Conservation (phyloP, 2,888 invertebrate species). For the Andrena trimmerana region DNA sequence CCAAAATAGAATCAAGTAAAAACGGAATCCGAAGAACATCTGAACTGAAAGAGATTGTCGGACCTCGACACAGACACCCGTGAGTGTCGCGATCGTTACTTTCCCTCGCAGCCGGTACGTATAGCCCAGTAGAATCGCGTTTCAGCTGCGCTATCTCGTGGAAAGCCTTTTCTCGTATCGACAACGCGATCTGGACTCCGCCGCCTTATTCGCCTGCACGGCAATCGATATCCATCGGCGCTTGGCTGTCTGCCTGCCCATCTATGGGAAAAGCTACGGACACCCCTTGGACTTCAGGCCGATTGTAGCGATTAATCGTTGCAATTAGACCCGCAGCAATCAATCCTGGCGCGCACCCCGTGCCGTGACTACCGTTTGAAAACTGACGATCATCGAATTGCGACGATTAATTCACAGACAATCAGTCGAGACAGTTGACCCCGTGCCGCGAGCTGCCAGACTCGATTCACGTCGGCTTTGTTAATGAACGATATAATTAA, state of each 20-base stretch:
- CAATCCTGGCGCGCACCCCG: slow-evolving; percentile 13
- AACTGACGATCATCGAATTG: slow-evolving; percentile 40
- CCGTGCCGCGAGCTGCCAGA: background rate
- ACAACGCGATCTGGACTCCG: slow-evolving; percentile 6
- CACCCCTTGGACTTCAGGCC: slow-evolving; percentile 67
- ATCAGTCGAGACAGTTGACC: slow-evolving; percentile 35
- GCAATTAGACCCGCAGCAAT: slow-evolving; percentile 55
- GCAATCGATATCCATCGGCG: background rate
- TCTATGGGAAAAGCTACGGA: background rate
- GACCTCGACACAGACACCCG: too few relatives aligned
- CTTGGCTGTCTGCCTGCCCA: slow-evolving; percentile 3
- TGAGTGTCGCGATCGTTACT: background rate
- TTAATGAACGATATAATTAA: background rate
- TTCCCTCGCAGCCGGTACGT: background rate
- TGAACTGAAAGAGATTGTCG: too few relatives aligned
- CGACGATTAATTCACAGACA: slow-evolving; percentile 55
- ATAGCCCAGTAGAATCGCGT: slow-evolving; percentile 33
- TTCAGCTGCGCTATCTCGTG: slow-evolving; percentile 18
- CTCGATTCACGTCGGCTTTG: background rate
- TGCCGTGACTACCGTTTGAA: background rate
- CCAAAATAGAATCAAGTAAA: too few relatives aligned
- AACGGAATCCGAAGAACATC: too few relatives aligned
- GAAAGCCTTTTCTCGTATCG: slow-evolving; percentile 13
- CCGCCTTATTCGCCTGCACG: background rate
- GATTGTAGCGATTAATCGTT: slow-evolving; percentile 72